Percentiles rank a stretch among this genome's conserved stretches.
Conservation (phyloP, 2,797 vertebrate species). For the Columba guinea region DNA sequence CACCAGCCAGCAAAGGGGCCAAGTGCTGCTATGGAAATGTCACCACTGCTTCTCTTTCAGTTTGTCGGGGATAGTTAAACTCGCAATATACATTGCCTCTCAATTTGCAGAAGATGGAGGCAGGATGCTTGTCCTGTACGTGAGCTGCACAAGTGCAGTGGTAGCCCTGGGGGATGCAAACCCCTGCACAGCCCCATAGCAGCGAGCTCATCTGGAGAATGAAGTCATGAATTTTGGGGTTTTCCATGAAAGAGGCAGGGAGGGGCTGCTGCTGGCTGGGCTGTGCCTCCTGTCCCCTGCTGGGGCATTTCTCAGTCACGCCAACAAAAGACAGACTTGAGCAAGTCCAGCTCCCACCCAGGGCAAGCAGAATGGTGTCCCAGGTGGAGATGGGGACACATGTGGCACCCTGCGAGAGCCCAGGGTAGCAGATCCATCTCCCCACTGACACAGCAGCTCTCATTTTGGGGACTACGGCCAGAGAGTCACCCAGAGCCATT, state of each 20-base stretch:
- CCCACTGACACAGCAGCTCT: neutral
- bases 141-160: neutral
- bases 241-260: neutral
- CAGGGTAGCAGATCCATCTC: neutral
- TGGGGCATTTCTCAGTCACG: neutral
- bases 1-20: neutral
- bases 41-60: neutral
- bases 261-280: neutral
- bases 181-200: rapidly evolving
- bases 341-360: neutral
- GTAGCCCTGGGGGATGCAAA: neutral
- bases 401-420: rapidly evolving
- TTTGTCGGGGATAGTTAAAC: neutral
- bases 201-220: neutral
- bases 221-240: neutral
- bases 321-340: too few relatives aligned
- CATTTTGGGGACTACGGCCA: neutral
- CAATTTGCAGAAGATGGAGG: neutral
- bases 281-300: neutral
- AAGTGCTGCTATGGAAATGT: neutral
- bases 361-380: neutral
- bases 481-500: neutral
- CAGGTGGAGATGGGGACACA: too few relatives aligned
- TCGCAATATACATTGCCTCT: rapidly evolving
- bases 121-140: neutral